phyloP scores from a whole-genome alignment of 92 coral and sea anemone genomes.

The Phymanthus crucifer region DNA sequence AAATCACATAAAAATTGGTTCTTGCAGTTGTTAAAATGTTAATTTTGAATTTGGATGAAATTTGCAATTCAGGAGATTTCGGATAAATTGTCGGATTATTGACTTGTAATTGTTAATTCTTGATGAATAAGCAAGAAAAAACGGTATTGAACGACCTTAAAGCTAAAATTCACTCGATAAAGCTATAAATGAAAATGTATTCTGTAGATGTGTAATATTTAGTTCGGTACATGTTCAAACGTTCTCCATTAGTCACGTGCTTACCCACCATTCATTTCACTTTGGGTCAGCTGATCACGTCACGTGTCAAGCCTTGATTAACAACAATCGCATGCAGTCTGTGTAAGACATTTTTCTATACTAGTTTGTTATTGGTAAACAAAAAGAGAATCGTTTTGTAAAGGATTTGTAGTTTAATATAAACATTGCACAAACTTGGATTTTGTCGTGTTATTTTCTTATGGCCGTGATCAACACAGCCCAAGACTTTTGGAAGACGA shows the following conservation, averaged over 20 bases:
- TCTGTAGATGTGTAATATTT: not conserved
- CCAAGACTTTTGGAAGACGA: not conserved
- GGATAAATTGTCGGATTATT: too few relatives aligned
- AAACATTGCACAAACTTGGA: slow-evolving; percentile 3
- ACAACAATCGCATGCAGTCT: not conserved
- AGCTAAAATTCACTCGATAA: too few relatives aligned
- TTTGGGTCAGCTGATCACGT: not conserved
- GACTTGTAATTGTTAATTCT: too few relatives aligned
- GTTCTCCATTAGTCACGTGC: not conserved
- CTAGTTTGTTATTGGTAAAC: not conserved
- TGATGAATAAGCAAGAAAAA: not conserved
- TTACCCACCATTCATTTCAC: not conserved
- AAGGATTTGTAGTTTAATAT: slow-evolving; percentile 23
- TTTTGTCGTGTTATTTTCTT: not conserved
- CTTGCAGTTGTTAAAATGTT: too few relatives aligned
- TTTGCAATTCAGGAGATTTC: too few relatives aligned
- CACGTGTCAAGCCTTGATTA: not conserved
- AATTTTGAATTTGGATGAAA: too few relatives aligned
- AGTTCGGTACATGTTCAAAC: not conserved
- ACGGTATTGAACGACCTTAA: not conserved
- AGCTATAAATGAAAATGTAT: not conserved
- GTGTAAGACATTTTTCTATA: slow-evolving; percentile 6
- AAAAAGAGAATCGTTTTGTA: not conserved
- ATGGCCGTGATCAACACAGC: not conserved
- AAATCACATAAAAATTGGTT: too few relatives aligned